These are phyloP conservation scores for Porites australiensis DNA, from an alignment of 64 coral and sea anemone species.

Conservation along the genomic window DNA sequence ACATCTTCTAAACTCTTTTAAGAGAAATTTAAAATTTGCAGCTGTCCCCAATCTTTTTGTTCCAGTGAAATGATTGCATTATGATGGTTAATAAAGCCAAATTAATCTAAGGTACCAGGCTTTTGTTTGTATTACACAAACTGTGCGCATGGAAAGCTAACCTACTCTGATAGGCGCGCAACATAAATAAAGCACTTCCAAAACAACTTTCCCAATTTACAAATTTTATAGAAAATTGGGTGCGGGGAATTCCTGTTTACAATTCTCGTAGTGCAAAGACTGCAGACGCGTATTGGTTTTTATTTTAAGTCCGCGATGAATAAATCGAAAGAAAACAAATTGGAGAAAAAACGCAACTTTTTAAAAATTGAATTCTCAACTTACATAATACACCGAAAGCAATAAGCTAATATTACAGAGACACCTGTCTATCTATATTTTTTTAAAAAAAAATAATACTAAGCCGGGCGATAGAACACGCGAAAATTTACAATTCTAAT, in stretches of 20 bases:
- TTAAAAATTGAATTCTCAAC: conserved; percentile 9
- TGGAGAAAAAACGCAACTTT: not conserved
- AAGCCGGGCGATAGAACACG: not conserved
- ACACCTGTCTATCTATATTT: conserved; percentile 12
- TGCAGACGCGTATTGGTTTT: not conserved
- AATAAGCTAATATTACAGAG: not conserved
- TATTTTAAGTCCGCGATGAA: conserved; percentile 10
- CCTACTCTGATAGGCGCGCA: conserved; percentile 37
- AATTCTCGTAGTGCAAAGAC: not conserved
- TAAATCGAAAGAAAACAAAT: not conserved
- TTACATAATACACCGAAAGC: conserved; percentile 10
- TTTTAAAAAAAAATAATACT: conserved; percentile 26
- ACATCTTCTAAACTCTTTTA: conserved; percentile 51
- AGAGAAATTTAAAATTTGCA: conserved; percentile 79
- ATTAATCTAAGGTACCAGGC: conserved; percentile 79
- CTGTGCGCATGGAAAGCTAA: conserved; percentile 59
- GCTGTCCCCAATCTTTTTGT: conserved; percentile 65
- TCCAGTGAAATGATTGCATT: conserved; percentile 73
- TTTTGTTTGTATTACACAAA: conserved; percentile 69
- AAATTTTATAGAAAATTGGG: conserved; percentile 62
- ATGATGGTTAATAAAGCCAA: conserved; percentile 83
- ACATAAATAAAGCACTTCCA: conserved; percentile 36
- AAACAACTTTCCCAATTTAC: conserved; percentile 53
- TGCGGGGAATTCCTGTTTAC: conserved; percentile 48
- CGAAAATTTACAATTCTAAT: conserved; percentile 42